A percentile compares a stretch with the other conserved stretches of the same genome.
Conservation (phyloP, 2,797 vertebrate species). For the Spondyliosoma cantharus region DNA sequence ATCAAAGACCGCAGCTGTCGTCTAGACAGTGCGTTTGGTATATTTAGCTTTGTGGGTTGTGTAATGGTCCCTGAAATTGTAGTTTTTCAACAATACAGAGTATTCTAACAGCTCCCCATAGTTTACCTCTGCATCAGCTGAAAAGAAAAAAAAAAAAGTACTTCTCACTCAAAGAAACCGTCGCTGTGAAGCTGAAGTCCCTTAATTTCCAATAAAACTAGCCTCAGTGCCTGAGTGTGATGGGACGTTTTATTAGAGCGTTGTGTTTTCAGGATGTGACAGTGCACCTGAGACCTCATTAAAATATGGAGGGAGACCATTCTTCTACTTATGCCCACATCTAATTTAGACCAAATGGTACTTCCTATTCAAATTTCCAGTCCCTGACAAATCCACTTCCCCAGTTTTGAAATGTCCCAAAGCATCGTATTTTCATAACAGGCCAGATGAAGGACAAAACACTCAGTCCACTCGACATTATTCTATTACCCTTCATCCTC, state of each 20-base stretch:
- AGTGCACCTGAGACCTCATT: conserved; percentile 54
- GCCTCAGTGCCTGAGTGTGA: conserved; percentile 27
- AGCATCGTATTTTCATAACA: neutral
- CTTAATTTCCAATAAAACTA: conserved; percentile 44
- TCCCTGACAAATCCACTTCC: conserved; percentile 2
- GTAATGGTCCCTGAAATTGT: conserved; percentile 41
- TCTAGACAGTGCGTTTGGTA: conserved; percentile 23
- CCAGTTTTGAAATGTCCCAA: neutral
- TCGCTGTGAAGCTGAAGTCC: conserved; percentile 11
- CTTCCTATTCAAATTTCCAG: conserved; percentile 20
- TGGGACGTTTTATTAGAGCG: conserved; percentile 43
- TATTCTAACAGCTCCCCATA: conserved; percentile 23
- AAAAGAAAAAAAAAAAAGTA: conserved; percentile 4
- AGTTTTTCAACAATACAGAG: conserved; percentile 33
- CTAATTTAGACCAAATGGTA: conserved; percentile 44
- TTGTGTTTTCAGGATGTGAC: conserved; percentile 53
- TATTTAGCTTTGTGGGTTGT: conserved; percentile 40
- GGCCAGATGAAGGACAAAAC: neutral
- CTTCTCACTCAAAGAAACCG: conserved; percentile 14
- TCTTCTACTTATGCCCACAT: conserved; percentile 24
- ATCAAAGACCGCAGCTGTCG: conserved; percentile 29
- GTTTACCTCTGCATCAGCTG: conserved; percentile 25
- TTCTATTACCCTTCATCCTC: neutral
- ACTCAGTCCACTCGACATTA: neutral
- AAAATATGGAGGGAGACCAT: conserved; percentile 44